A percentile compares a stretch with the other conserved stretches of the same genome.
These are phyloP conservation scores for Pterobdella sp. DNA, from an alignment of 2,888 invertebrate genomes.

Conservation along the genomic window DNA sequence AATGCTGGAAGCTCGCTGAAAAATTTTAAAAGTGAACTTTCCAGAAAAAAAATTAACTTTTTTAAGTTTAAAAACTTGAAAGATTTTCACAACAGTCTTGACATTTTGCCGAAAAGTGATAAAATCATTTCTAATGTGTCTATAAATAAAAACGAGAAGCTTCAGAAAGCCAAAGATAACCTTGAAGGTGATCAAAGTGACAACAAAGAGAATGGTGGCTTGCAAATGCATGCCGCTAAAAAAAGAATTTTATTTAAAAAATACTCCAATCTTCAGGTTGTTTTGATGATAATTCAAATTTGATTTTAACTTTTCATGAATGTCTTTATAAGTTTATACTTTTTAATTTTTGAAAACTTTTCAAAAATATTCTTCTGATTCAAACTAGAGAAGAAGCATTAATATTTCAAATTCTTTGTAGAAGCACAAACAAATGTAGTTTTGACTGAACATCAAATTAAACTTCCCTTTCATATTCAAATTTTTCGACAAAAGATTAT, in stretches of 20 bases:
- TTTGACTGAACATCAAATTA: no score
- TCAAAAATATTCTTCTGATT: no score
- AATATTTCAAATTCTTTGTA: no score
- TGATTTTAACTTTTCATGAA: neutral
- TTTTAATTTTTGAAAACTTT: no score
- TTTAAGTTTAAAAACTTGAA: neutral
- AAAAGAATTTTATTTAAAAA: slow-evolving; percentile 19
- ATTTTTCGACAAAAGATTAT: no score
- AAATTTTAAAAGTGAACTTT: slow-evolving; percentile 6
- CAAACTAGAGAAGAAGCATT: no score
- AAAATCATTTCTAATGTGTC: neutral
- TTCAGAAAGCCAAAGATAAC: neutral
- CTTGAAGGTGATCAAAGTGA: neutral
- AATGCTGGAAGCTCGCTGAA: slow-evolving; percentile 22
- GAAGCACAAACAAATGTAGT: no score
- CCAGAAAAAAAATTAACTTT: neutral
- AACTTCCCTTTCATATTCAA: no score
- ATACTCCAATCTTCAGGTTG: slow-evolving; percentile 17
- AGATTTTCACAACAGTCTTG: neutral
- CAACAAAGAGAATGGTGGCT: neutral
- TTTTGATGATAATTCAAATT: neutral
- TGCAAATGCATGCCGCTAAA: slow-evolving; percentile 7
- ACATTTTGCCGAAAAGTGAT: neutral
- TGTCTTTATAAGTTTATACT: no score
- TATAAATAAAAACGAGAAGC: neutral